phyloP scores from a whole-genome alignment of 1,140 invertebrate genomes.

The Zaprionus ghesquierei region DNA sequence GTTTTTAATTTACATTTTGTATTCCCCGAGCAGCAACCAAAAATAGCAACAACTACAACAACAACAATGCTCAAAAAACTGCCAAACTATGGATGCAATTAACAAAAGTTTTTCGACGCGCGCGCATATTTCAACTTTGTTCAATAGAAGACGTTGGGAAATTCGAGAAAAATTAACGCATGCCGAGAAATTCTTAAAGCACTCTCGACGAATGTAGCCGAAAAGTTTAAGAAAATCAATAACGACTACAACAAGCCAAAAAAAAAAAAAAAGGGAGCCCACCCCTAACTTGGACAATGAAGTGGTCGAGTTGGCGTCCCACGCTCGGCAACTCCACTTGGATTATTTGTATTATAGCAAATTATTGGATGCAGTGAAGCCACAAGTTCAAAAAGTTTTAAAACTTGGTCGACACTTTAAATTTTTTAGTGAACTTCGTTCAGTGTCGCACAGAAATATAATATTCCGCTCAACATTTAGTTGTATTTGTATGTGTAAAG shows the following conservation, averaged over 20 bases:
- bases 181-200: conserved; percentile 41
- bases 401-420: conserved; percentile 34
- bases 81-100: conserved; percentile 43
- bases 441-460: conserved; percentile 20
- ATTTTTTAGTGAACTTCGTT: conserved; percentile 21
- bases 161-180: conserved; percentile 37
- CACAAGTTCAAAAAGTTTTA: conserved; percentile 33
- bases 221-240: conserved; percentile 60
- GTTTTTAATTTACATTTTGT: conserved; percentile 55
- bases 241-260: conserved; percentile 20
- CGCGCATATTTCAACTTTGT: conserved; percentile 39
- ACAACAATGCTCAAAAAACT: conserved; percentile 16
- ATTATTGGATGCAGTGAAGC: conserved; percentile 24
- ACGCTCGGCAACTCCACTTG: conserved; percentile 3
- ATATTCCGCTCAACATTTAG: conserved; percentile 7
- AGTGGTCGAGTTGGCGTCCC: conserved; percentile 37
- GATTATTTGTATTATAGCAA: conserved; percentile 13
- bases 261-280: conserved; percentile 10
- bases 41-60: conserved; percentile 12
- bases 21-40: conserved; percentile 22
- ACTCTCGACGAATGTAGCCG: conserved; percentile 28
- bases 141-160: conserved; percentile 24
- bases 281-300: conserved; percentile 49
- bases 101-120: conserved; percentile 27
- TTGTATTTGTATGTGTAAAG: conserved; percentile 2